Base-by-base conservation (phyloP, 2,888 invertebrate species). In the Lasius fuliginosus region DNA sequence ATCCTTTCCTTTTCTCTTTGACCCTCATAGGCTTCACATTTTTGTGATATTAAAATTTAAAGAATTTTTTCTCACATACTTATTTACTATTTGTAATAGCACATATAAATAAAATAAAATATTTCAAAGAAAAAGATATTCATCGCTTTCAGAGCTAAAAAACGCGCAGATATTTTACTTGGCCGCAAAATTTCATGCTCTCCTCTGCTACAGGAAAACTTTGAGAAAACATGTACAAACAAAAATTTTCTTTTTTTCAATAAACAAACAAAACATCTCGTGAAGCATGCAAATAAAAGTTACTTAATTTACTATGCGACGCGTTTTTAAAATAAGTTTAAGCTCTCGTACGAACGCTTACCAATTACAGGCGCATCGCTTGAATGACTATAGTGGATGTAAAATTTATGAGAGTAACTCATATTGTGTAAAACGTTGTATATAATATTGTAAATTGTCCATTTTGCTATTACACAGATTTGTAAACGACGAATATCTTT, bases 301-400 rank as follows among this genome's bases (percentile, higher is more conserved):
- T 83, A 77, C 65, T 89, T 86, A 88, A 90, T 86, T 91, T 90
- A 91, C 89, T 87, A 89, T 91, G 88, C 90, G 91, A 89, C 90
- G 88, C 87, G 86, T 82, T 89, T 81, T 89, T 88, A 86, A 91
- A 90, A 89, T 88, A 91, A 88, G 77, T 89, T 89, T 86, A 91
- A 92, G 89, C 91, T 88, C 89, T 92, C 90, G 88, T 91, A 91
- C 89, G 90, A 91, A 90, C 87, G 90, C 89, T 89, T 89, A 92
- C 89, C 89, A 92, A 85, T 90, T 90, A 91, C 89, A 88, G 87
- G 91, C 91, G 87, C 82, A 85, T 83, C 85, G 84, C 84, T 86
- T 64, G 86, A 83, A 42, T 76, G 82, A 73, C 53, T 81, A 84
- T 79, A 81, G 86, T 67, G 75, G 65, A 76, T 30, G 56, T 30